phyloP scores from a whole-genome alignment of 2,888 invertebrate species.

The Xanthorhoe designata region DNA sequence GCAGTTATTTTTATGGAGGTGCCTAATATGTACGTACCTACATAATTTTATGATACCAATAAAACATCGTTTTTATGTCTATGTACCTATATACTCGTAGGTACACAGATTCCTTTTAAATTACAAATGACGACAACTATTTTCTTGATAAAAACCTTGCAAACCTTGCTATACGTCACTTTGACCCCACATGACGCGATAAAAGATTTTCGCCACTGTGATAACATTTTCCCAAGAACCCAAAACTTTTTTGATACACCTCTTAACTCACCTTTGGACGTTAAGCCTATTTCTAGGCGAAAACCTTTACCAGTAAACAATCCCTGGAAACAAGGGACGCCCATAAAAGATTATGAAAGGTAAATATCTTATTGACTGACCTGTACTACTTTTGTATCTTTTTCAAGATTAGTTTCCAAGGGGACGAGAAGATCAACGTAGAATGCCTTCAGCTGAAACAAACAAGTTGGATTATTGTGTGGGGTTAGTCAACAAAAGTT shows the following conservation, averaged over 20 bases:
- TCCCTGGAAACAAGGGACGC: slow-evolving; percentile 55
- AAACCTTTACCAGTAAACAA: slow-evolving; percentile 65
- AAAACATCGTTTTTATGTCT: slow-evolving; percentile 8
- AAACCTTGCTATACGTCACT: background rate
- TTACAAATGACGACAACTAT: background rate
- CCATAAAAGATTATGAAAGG: slow-evolving; percentile 66
- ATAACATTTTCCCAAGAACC: slow-evolving; percentile 29
- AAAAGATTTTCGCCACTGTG: slow-evolving; percentile 13
- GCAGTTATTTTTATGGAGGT: slow-evolving; percentile 41
- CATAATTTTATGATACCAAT: slow-evolving; percentile 30
- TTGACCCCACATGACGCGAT: slow-evolving; percentile 2
- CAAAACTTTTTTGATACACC: slow-evolving; percentile 71
- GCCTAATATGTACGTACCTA: slow-evolving; percentile 27
- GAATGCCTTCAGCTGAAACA: slow-evolving; percentile 94
- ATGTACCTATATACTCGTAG: no score
- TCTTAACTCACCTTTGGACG: slow-evolving; percentile 61
- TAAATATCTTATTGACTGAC: slow-evolving; percentile 82
- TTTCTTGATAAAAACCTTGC: background rate
- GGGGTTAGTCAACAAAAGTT: slow-evolving; percentile 43
- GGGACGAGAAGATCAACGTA: slow-evolving; percentile 97
- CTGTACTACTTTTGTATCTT: slow-evolving; percentile 97
- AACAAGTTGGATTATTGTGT: slow-evolving; percentile 57
- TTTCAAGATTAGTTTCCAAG: slow-evolving; percentile 96
- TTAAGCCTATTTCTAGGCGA: slow-evolving; percentile 47
- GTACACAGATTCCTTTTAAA: slow-evolving; percentile 9